phyloP scores from a whole-genome alignment of 2,797 vertebrate species.

The Typhlichthys subterraneus region DNA sequence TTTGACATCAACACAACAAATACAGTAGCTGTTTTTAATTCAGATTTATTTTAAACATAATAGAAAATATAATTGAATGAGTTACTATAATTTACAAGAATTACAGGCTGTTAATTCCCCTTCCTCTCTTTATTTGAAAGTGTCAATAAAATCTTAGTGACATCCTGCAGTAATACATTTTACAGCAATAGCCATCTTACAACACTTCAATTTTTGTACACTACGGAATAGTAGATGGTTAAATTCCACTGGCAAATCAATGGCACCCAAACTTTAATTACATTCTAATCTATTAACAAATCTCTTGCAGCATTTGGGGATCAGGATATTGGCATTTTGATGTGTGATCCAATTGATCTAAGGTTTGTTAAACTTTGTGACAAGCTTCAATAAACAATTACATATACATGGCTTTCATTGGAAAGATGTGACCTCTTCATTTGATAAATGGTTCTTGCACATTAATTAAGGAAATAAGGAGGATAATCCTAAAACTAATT shows the following conservation, averaged over 20 bases:
- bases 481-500: conserved; percentile 25
- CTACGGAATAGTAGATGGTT: conserved; percentile 25
- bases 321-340: conserved; percentile 57
- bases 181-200: neutral
- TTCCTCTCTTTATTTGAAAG: neutral
- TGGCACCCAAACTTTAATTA: conserved; percentile 63
- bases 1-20: too few relatives aligned
- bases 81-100: neutral
- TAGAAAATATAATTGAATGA: neutral
- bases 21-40: too few relatives aligned
- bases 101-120: neutral
- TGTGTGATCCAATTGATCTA: conserved; percentile 48
- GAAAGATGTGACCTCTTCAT: conserved; percentile 26
- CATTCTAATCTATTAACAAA: conserved; percentile 53
- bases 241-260: conserved; percentile 54
- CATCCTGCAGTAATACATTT: neutral
- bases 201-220: conserved; percentile 27
- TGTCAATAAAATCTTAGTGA: neutral
- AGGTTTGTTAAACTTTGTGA: conserved; percentile 38
- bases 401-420: conserved; percentile 30
- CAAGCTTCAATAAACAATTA: conserved; percentile 48
- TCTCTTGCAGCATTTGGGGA: conserved; percentile 49
- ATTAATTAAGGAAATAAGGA: conserved; percentile 25
- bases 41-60: too few relatives aligned
- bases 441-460: conserved; percentile 51